A percentile compares a stretch with the other conserved stretches of the same genome.
Evolutionary conservation across 2,888 invertebrate species (phyloP).

Genomic region (Anagyrus pseudococci): DNA sequence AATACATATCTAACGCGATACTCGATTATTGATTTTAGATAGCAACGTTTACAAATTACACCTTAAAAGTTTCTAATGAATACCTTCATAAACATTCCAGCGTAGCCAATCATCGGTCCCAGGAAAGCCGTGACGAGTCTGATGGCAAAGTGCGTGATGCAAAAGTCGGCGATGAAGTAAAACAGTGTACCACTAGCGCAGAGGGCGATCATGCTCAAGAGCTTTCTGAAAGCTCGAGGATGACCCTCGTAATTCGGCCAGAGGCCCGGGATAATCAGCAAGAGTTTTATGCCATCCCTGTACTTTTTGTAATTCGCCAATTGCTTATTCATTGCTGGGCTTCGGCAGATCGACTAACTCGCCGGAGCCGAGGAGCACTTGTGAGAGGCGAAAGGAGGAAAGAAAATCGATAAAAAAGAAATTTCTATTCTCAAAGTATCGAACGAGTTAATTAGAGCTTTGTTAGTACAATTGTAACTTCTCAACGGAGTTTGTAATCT

Average conservation of each 20-base stretch:
- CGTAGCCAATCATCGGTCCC: slow-evolving; percentile 29
- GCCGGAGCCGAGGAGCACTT: too few relatives aligned
- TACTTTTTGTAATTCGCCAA: slow-evolving; percentile 18
- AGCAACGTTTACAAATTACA: too few relatives aligned
- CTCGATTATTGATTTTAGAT: not conserved
- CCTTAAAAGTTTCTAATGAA: too few relatives aligned
- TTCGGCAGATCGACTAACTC: too few relatives aligned
- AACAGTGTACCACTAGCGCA: not conserved
- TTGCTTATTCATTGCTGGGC: slow-evolving; percentile 27
- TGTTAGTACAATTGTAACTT: too few relatives aligned
- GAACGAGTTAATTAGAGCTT: too few relatives aligned
- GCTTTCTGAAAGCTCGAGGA: not conserved
- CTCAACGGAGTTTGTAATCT: too few relatives aligned
- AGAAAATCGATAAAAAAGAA: too few relatives aligned
- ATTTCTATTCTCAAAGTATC: too few relatives aligned
- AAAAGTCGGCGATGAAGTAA: slow-evolving; percentile 11
- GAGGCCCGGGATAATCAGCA: slow-evolving; percentile 13
- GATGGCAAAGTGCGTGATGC: slow-evolving; percentile 17
- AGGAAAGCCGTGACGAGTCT: slow-evolving; percentile 12
- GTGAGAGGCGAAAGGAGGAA: too few relatives aligned
- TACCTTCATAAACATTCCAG: slow-evolving; percentile 29
- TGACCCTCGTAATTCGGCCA: slow-evolving; percentile 19
- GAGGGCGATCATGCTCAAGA: slow-evolving; percentile 1
- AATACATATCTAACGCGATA: slow-evolving; percentile 18
- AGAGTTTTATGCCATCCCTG: not conserved